Conservation (phyloP, 2,888 invertebrate genomes). For the Tubiluchus corallicola region DNA sequence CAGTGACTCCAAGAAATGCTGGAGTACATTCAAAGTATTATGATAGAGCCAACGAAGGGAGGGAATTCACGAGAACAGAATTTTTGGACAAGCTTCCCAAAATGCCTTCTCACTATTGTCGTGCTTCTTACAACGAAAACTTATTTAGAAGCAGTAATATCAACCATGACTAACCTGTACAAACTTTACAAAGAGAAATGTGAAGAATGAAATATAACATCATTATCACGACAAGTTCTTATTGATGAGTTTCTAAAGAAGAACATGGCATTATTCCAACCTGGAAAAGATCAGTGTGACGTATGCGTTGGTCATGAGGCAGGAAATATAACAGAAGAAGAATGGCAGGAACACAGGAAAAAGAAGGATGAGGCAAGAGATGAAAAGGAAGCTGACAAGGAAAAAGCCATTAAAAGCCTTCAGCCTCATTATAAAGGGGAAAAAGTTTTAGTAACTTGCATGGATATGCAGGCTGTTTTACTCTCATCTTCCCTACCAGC, state of each 20-base stretch:
- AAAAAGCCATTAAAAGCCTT: no score
- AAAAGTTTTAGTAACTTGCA: no score
- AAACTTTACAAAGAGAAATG: neutral
- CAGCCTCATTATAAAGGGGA: no score
- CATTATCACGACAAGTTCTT: neutral
- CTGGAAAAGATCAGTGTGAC: neutral
- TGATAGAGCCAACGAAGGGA: neutral
- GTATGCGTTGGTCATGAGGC: neutral
- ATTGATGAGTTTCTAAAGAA: neutral
- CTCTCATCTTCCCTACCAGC: constrained; percentile 14
- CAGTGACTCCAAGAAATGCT: neutral
- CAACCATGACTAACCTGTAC: neutral
- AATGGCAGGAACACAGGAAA: neutral
- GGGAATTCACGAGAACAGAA: neutral
- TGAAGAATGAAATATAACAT: neutral
- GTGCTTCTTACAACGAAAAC: neutral
- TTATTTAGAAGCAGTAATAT: neutral
- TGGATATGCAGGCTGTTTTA: constrained; percentile 18
- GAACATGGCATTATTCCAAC: neutral
- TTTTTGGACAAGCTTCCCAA: constrained; percentile 1
- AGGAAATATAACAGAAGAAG: neutral
- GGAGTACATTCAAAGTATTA: neutral
- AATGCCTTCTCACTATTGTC: neutral
- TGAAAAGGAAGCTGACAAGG: neutral
- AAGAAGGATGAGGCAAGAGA: neutral